A percentile compares a stretch with the other conserved stretches of the same genome.
phyloP scores from a whole-genome alignment of 2,113 vertebrate genomes.

The Mesembrinibis cayennensis region DNA sequence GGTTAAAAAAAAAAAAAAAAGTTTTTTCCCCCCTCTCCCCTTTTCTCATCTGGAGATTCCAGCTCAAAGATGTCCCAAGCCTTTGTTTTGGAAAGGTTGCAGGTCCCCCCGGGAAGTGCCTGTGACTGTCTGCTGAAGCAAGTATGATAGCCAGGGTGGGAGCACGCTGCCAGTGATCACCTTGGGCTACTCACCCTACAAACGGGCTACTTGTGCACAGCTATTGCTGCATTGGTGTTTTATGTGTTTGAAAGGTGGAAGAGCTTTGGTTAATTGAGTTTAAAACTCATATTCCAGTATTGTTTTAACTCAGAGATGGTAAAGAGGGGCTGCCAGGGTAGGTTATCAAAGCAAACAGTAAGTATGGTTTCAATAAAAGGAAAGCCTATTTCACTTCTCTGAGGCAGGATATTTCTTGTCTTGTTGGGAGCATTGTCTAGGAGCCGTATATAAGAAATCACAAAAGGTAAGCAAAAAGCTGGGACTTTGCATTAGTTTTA shows the following conservation, averaged over 20 bases:
- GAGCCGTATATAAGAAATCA: not conserved
- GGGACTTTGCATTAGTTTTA: not conserved
- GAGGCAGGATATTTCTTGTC: not conserved
- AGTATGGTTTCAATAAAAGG: not conserved
- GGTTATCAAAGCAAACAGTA: not conserved
- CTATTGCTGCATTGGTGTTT: not conserved
- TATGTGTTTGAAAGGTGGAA: not conserved
- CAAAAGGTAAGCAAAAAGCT: not conserved
- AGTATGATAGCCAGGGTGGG: rapidly evolving
- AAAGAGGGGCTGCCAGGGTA: not conserved
- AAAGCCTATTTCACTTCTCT: not conserved
- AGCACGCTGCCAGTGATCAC: not conserved
- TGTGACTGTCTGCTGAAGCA: not conserved
- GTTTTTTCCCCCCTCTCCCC: rapidly evolving
- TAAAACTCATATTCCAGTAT: not conserved
- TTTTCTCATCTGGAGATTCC: not conserved
- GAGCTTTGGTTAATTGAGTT: not conserved
- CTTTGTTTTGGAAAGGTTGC: not conserved
- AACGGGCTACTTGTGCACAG: too few relatives aligned
- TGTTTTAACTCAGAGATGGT: not conserved
- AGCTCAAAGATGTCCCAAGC: not conserved
- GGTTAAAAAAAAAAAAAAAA: not conserved
- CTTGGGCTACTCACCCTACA: not conserved
- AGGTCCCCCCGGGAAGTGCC: not conserved
- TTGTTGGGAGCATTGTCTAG: not conserved